Evolutionary conservation across 2,113 vertebrate species (phyloP), one percentile per base, ranked within the genome.

Genomic region (Mormyrus lacerda): DNA sequence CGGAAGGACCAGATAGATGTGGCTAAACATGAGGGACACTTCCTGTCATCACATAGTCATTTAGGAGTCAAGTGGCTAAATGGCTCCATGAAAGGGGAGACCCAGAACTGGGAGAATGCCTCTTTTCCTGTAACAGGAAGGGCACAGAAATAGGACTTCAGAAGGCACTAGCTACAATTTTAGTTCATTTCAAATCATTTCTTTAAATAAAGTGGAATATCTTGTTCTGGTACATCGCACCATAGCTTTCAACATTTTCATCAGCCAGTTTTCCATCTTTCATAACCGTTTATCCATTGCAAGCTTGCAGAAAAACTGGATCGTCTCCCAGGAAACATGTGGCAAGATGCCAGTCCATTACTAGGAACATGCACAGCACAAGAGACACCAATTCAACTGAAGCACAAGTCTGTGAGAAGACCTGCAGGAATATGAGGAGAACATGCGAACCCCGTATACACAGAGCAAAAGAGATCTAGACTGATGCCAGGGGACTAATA

Each of bases 161-260:
- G 73, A 3, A 76, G 73, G 15, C 35, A 79, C 15, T 19, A 7
- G 5, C 35, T 79, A 8, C 6, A 76, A 76, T 5, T 76, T 76
- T 76, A 39, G 69, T 76, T 76, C 27, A 76, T 76, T 76, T 42
- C 69, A 39, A 76, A 79, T 39, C 13, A 42, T 42, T 79, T 79
- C 73, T 79, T 79, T 42, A 79, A 79, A 79, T 79, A 79, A 39
- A 79, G 73, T 79, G 73, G 42, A 79, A 79, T 79, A 79, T 42
- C 35, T 42, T 42, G 73, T 19, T 79, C 73, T 79, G 3, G 73
- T 42, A 76, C 69, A 39, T 79, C 35, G 6, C 73, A 19, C 73
- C 73, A 8, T 19, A 8, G 73, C 35, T 79, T 79, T 79, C 35
- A 39, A 2, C 35, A 17, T 79, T 39, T 42, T 21, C 5, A 1